Percentiles rank a stretch among this genome's conserved stretches.
Conservation (phyloP, 2,113 vertebrate genomes). For the Hippopotamus amphibius region DNA sequence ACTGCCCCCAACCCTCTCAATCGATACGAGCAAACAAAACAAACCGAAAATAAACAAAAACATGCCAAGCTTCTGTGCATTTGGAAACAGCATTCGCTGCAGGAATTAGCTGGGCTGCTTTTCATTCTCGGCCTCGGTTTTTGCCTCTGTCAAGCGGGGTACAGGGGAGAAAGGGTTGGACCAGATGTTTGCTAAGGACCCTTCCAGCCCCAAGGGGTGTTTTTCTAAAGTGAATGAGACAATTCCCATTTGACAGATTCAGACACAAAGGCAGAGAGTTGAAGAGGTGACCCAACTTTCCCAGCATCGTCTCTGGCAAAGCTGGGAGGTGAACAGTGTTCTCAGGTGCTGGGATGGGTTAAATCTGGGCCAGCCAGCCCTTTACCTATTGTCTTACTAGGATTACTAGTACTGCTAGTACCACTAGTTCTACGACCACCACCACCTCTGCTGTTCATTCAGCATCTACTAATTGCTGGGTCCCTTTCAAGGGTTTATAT, state of each 20-base stretch:
- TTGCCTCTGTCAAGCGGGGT: not conserved
- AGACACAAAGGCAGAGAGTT: not conserved
- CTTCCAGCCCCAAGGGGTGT: not conserved
- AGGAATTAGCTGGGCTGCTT: not conserved
- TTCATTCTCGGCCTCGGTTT: not conserved
- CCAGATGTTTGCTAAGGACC: not conserved
- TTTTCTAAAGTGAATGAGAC: not conserved
- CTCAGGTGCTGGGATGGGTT: not conserved
- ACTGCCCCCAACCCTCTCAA: not conserved
- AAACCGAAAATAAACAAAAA: not conserved
- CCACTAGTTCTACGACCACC: not conserved
- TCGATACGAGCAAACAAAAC: not conserved
- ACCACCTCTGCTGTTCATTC: not conserved
- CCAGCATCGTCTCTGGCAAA: not conserved
- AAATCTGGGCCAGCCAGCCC: not conserved
- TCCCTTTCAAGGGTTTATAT: not conserved
- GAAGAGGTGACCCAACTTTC: not conserved
- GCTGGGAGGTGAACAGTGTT: fast-evolving
- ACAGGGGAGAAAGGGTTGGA: not conserved
- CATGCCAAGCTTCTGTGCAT: not conserved
- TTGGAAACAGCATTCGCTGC: not conserved
- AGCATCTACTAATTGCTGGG: not conserved
- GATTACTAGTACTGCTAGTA: no score
- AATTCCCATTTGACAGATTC: not conserved
- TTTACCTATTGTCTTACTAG: not conserved